phyloP scores from a whole-genome alignment of 2,797 vertebrate genomes.

The Channallabes apus region DNA sequence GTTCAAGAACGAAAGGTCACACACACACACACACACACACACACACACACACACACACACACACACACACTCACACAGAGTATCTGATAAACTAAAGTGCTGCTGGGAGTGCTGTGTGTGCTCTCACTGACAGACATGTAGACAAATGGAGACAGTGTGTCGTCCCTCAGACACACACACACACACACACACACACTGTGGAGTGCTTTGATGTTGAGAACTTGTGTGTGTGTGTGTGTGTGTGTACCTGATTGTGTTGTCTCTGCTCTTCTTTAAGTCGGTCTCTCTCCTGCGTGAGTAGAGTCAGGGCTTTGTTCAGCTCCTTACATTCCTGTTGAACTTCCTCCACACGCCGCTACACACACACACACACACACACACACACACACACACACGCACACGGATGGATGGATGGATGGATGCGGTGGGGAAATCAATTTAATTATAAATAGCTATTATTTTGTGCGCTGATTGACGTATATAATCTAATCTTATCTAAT shows the following conservation, averaged over 20 bases:
- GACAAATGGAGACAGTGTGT: slow-evolving; percentile 48
- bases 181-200: slow-evolving; percentile 19
- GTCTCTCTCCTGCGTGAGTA: slow-evolving; percentile 87
- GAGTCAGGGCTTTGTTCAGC: slow-evolving; percentile 81
- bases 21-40: not conserved
- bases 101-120: slow-evolving; percentile 41
- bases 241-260: slow-evolving; percentile 79
- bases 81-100: slow-evolving; percentile 54
- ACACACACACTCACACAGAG: slow-evolving; percentile 16
- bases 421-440: no score
- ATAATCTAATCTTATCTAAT: no score
- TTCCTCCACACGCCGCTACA: no score
- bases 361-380: slow-evolving; percentile 79
- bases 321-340: slow-evolving; percentile 92
- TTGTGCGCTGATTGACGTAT: no score
- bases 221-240: slow-evolving; percentile 65
- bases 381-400: slow-evolving; percentile 2
- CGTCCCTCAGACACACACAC: slow-evolving; percentile 56
- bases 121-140: slow-evolving; percentile 39
- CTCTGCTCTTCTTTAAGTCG: slow-evolving; percentile 90
- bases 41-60: slow-evolving; percentile 26
- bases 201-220: slow-evolving; percentile 69
- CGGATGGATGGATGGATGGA: no score
- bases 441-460: no score
- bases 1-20: slow-evolving; percentile 60